phyloP scores from a whole-genome alignment of 92 coral and sea anemone genomes.

The Diadumene lineata region DNA sequence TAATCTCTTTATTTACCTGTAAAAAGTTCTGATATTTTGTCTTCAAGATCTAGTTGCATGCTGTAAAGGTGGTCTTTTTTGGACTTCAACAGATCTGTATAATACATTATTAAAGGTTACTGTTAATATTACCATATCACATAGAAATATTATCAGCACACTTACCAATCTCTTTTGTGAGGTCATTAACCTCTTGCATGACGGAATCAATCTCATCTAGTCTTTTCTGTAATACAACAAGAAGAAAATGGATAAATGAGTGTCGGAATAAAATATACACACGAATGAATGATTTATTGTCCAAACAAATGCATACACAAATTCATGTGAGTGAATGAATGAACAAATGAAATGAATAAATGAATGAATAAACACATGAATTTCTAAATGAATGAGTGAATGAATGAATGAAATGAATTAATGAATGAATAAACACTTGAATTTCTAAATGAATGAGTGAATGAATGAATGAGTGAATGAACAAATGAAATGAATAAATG shows the following conservation, averaged over 20 bases:
- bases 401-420: background rate
- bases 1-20: conserved; percentile 79
- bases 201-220: conserved; percentile 65
- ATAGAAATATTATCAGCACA: background rate
- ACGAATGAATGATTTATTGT: background rate
- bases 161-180: conserved; percentile 77
- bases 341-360: background rate
- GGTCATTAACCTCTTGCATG: conserved; percentile 62
- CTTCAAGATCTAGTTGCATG: conserved; percentile 60
- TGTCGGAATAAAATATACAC: background rate
- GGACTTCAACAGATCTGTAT: conserved; percentile 63
- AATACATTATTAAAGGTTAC: background rate
- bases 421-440: background rate
- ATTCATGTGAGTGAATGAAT: background rate
- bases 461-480: background rate
- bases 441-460: background rate
- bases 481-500: background rate
- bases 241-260: background rate
- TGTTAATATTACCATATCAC: background rate
- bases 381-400: background rate
- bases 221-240: conserved; percentile 50
- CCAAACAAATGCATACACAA: background rate
- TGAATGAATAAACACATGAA: background rate
- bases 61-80: conserved; percentile 66
- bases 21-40: conserved; percentile 73